A percentile compares a stretch with the other conserved stretches of the same genome.
Conservation (phyloP, 1,140 invertebrate genomes). For the Cotesia vestalis region DNA sequence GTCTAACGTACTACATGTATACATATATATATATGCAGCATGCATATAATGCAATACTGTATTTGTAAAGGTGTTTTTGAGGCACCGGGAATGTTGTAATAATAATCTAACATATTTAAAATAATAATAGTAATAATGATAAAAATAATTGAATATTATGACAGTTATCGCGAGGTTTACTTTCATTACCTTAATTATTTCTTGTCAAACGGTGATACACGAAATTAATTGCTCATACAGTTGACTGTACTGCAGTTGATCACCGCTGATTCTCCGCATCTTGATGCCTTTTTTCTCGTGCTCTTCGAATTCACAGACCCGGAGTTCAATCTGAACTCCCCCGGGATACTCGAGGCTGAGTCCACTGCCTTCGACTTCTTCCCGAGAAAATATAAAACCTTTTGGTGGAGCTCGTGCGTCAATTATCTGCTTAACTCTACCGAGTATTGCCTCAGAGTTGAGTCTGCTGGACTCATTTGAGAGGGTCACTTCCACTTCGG, state of each 20-base stretch:
- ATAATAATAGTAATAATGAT: conserved; percentile 38
- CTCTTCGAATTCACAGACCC: conserved; percentile 79
- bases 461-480: conserved; percentile 82
- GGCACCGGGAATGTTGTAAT: conserved; percentile 59
- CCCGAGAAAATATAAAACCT: conserved; percentile 70
- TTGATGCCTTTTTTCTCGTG: conserved; percentile 86
- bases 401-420: conserved; percentile 81
- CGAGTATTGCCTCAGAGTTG: conserved; percentile 80
- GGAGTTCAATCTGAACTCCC: conserved; percentile 87
- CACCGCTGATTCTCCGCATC: conserved; percentile 89
- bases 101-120: conserved; percentile 50
- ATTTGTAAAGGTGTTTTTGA: conserved; percentile 45
- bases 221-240: conserved; percentile 90
- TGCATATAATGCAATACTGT: conserved; percentile 56
- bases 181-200: conserved; percentile 42
- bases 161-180: conserved; percentile 30
- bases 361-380: conserved; percentile 61
- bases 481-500: conserved; percentile 74
- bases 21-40: conserved; percentile 45
- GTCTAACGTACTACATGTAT: conserved; percentile 48
- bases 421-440: conserved; percentile 83
- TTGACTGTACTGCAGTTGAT: conserved; percentile 88
- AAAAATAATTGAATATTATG: conserved; percentile 37
- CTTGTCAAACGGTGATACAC: conserved; percentile 81
- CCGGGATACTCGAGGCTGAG: conserved; percentile 82